Conservation (phyloP, 2,888 invertebrate genomes). For the Chloroclysta siterata region DNA sequence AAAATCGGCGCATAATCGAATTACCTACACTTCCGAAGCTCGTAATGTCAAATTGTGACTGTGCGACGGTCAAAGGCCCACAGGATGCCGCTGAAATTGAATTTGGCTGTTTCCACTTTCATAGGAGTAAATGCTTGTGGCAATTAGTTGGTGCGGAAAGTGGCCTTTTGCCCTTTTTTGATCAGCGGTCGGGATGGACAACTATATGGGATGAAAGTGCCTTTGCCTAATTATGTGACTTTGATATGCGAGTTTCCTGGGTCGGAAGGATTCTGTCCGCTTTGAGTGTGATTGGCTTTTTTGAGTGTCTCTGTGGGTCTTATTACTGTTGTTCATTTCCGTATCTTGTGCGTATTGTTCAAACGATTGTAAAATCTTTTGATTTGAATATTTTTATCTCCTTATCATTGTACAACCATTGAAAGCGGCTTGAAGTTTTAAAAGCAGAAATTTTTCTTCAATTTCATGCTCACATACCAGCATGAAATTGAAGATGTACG, state of each 20-base stretch:
- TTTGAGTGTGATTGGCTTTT: constrained; percentile 29
- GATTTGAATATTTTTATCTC: not conserved
- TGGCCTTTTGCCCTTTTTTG: constrained; percentile 62
- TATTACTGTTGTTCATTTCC: constrained; percentile 18
- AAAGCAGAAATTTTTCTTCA: too few relatives aligned
- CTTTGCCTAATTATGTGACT: constrained; percentile 54
- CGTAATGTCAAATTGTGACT: constrained; percentile 76
- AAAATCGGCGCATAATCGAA: constrained; percentile 75
- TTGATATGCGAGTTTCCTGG: constrained; percentile 50
- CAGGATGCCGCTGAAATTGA: constrained; percentile 73
- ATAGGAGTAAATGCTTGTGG: constrained; percentile 71
- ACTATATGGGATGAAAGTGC: constrained; percentile 62
- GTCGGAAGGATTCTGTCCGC: constrained; percentile 30
- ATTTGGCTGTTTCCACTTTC: constrained; percentile 79
- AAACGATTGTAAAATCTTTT: not conserved
- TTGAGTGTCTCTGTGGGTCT: constrained; percentile 17
- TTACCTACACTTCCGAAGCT: constrained; percentile 64
- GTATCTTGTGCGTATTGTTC: not conserved
- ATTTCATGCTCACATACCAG: too few relatives aligned
- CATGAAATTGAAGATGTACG: too few relatives aligned
- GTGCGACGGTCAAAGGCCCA: constrained; percentile 71
- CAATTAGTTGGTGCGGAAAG: constrained; percentile 81
- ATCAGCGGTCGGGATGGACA: constrained; percentile 56
- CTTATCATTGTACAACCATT: not conserved
- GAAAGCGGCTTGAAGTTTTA: too few relatives aligned